phyloP scores from a whole-genome alignment of 2,113 vertebrate genomes.

The Tyrannus savana region DNA sequence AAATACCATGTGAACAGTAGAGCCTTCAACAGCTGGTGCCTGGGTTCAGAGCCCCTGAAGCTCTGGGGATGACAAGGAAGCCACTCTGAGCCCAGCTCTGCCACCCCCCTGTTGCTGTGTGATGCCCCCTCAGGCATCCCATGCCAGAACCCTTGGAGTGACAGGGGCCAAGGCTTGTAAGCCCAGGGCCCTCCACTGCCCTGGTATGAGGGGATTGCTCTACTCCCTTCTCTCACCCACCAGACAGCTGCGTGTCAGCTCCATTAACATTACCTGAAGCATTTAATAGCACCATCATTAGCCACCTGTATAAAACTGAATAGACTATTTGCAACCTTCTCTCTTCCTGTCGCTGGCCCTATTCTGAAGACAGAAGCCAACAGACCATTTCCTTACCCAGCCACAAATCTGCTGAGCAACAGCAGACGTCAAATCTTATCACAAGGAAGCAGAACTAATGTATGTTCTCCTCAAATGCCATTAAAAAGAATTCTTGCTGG shows the following conservation, averaged over 20 bases:
- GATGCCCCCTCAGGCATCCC: neutral
- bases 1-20: neutral
- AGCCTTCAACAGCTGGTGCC: neutral
- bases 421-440: neutral
- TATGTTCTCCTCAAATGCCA: neutral
- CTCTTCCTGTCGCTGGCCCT: neutral
- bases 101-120: too few relatives aligned
- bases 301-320: neutral
- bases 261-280: rapidly evolving
- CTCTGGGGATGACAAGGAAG: neutral
- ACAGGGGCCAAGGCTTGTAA: rapidly evolving
- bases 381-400: neutral
- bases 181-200: neutral
- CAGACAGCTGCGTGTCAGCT: neutral
- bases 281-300: neutral
- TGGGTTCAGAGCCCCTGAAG: neutral
- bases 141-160: neutral
- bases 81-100: neutral
- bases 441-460: neutral
- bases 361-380: neutral
- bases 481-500: neutral
- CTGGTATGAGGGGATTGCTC: neutral
- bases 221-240: neutral
- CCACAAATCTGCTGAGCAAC: neutral
- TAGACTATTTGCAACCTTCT: neutral